Evolutionary conservation across 2,888 invertebrate genomes (phyloP).

Genomic region (Phyllotreta striolata): DNA sequence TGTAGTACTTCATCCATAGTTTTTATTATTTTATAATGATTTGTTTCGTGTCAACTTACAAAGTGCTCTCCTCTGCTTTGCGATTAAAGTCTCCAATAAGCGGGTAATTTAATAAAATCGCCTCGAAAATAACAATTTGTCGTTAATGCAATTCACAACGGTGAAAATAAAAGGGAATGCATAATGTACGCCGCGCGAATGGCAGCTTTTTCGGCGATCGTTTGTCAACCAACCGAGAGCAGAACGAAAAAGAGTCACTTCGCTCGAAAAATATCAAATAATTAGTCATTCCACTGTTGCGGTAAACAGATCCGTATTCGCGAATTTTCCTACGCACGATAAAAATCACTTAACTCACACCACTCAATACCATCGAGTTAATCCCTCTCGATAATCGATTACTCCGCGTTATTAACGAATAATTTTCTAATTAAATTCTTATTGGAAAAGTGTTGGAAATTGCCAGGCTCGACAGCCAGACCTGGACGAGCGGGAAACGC

Average conservation of each 20-base stretch:
- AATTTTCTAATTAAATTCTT: neutral
- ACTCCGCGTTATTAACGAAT: no score
- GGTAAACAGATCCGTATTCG: neutral
- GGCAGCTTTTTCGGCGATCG: conserved; percentile 40
- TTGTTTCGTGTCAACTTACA: no score
- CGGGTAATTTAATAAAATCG: no score
- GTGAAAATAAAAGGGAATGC: conserved; percentile 10
- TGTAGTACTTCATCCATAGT: no score
- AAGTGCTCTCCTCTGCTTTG: no score
- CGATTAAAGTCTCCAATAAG: no score
- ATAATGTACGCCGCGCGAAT: conserved; percentile 40
- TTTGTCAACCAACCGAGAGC: conserved; percentile 43
- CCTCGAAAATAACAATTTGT: conserved; percentile 30
- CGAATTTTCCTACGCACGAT: no score
- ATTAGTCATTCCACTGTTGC: conserved; percentile 54
- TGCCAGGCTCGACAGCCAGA: no score
- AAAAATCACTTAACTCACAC: no score
- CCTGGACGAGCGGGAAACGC: conserved; percentile 11
- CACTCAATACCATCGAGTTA: no score
- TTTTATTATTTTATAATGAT: no score
- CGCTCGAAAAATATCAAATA: conserved; percentile 56
- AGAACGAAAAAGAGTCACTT: conserved; percentile 50
- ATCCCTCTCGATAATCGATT: no score
- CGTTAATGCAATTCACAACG: conserved; percentile 29
- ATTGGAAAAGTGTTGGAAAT: neutral